Evolutionary conservation across 2,888 invertebrate genomes (phyloP).

Genomic region (Balanococcus diminutus): DNA sequence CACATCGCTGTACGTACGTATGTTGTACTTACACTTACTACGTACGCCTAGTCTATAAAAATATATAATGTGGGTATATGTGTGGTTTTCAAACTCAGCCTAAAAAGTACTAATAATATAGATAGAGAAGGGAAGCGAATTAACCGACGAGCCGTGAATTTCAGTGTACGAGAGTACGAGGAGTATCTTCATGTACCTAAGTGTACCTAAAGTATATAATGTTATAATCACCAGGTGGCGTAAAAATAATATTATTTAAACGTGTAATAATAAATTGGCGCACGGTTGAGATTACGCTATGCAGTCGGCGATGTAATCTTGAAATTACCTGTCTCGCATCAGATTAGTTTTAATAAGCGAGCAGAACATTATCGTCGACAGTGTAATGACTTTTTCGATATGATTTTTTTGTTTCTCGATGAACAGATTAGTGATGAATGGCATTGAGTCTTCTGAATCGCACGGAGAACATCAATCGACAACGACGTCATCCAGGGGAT

Average conservation of each 20-base stretch:
- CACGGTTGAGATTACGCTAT: background rate
- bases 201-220: background rate
- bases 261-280: background rate
- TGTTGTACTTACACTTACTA: background rate
- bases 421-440: conserved; percentile 51
- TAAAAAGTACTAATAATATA: background rate
- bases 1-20: background rate
- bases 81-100: background rate
- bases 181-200: background rate
- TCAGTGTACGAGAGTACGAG: too few relatives aligned
- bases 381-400: background rate
- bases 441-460: conserved; percentile 53
- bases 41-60: background rate
- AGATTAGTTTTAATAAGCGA: background rate
- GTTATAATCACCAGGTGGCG: background rate
- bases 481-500: conserved; percentile 44
- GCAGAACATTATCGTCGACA: background rate
- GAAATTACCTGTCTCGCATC: background rate
- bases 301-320: background rate
- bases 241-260: background rate
- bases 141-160: background rate
- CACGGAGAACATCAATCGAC: conserved; percentile 50
- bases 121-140: background rate
- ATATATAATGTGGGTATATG: background rate
- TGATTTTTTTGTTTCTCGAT: background rate